A percentile compares a stretch with the other conserved stretches of the same genome.
phyloP scores from a whole-genome alignment of 2,797 vertebrate genomes.

The Cossypha caffra region DNA sequence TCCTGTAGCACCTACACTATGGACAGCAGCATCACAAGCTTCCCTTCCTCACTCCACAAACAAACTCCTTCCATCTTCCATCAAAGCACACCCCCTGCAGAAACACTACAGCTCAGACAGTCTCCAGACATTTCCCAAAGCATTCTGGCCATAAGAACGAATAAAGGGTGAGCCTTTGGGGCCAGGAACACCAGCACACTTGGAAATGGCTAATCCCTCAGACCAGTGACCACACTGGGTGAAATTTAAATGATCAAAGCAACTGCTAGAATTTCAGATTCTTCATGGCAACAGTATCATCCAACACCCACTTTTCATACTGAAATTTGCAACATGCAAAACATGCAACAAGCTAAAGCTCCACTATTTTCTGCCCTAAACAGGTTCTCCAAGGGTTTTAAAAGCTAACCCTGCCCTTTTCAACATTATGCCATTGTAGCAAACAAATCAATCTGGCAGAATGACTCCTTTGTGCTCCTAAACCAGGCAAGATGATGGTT shows the following conservation, averaged over 20 bases:
- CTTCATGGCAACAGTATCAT: neutral
- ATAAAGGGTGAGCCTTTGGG: neutral
- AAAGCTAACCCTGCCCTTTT: neutral
- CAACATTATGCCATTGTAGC: neutral
- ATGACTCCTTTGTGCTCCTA: neutral
- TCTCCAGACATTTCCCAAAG: neutral
- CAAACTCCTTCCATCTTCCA: neutral
- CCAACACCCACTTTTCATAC: neutral
- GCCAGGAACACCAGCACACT: neutral
- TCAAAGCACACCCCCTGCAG: neutral
- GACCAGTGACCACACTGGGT: neutral
- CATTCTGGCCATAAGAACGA: accelerated
- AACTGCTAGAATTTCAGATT: neutral
- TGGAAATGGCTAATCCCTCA: neutral
- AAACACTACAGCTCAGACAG: neutral
- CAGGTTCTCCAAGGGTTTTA: neutral
- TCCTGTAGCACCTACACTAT: neutral
- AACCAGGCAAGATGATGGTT: neutral
- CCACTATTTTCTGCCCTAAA: neutral
- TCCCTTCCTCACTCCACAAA: neutral
- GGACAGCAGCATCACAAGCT: constrained; percentile 28
- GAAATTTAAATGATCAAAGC: neutral
- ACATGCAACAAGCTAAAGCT: neutral
- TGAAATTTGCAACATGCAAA: neutral
- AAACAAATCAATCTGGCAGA: neutral